Evolutionary conservation across 2,113 vertebrate species (phyloP).

Genomic region (Phoxinus phoxinus): DNA sequence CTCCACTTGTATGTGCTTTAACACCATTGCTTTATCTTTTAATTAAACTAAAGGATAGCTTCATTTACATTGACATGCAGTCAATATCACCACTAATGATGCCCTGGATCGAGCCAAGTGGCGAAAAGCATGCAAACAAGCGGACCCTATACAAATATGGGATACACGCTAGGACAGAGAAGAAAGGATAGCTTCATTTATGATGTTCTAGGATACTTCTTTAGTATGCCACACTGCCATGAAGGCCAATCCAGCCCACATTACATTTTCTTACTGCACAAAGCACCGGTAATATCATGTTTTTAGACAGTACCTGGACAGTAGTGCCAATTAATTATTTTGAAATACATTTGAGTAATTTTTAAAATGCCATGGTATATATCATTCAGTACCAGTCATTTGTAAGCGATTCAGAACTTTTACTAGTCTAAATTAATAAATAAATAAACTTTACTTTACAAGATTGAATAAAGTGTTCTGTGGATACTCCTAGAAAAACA

Average conservation of each 20-base stretch:
- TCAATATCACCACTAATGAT: too few species aligned
- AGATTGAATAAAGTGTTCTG: background rate
- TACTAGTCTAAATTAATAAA: too few species aligned
- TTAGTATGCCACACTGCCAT: background rate
- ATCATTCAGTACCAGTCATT: background rate
- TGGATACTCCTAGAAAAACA: background rate
- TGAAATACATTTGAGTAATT: background rate
- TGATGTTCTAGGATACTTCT: background rate
- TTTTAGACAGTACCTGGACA: background rate
- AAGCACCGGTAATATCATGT: background rate
- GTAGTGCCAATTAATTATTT: background rate
- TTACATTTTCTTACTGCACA: background rate
- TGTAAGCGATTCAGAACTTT: too few species aligned
- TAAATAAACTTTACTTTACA: background rate
- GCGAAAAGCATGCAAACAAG: background rate
- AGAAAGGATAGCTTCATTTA: too few species aligned
- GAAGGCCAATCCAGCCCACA: background rate
- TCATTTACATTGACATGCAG: too few species aligned
- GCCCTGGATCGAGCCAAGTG: background rate
- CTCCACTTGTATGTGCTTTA: background rate
- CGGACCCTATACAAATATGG: background rate
- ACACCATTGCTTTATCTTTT: background rate
- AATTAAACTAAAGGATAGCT: background rate
- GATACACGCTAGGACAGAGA: background rate
- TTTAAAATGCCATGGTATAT: background rate